Percentiles rank a stretch among this genome's conserved stretches.
phyloP scores from a whole-genome alignment of 2,888 invertebrate species.

The Abrostola tripartita region DNA sequence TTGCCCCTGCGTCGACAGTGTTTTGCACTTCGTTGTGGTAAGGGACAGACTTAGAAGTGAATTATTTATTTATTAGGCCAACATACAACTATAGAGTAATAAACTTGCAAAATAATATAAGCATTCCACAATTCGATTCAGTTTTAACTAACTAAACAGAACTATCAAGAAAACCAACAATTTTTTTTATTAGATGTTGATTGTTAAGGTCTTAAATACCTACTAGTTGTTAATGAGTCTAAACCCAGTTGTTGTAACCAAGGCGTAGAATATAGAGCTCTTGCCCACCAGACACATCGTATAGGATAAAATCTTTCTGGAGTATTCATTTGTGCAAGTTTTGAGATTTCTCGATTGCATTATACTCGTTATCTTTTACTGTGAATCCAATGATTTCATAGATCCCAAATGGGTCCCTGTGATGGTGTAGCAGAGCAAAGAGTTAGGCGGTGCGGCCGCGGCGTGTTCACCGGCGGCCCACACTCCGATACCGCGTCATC shows the following conservation, averaged over 20 bases:
- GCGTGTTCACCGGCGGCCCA: constrained; percentile 83
- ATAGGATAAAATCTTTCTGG: no score
- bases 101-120: background rate
- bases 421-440: constrained; percentile 69
- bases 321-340: no score
- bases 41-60: constrained; percentile 61
- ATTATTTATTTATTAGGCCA: background rate
- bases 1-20: constrained; percentile 76
- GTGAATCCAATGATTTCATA: background rate
- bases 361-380: background rate
- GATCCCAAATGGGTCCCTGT: constrained; percentile 63
- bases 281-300: no score
- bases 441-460: constrained; percentile 80
- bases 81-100: background rate
- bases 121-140: no score
- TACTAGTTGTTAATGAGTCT: no score
- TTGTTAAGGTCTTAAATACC: no score
- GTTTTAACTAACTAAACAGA: no score
- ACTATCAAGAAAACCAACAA: no score
- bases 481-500: constrained; percentile 84
- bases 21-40: constrained; percentile 79
- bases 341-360: no score
- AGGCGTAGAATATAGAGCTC: no score
- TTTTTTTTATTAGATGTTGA: no score
- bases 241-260: no score